Conservation (phyloP, 1,140 invertebrate genomes). For the Eupeodes corollae region DNA sequence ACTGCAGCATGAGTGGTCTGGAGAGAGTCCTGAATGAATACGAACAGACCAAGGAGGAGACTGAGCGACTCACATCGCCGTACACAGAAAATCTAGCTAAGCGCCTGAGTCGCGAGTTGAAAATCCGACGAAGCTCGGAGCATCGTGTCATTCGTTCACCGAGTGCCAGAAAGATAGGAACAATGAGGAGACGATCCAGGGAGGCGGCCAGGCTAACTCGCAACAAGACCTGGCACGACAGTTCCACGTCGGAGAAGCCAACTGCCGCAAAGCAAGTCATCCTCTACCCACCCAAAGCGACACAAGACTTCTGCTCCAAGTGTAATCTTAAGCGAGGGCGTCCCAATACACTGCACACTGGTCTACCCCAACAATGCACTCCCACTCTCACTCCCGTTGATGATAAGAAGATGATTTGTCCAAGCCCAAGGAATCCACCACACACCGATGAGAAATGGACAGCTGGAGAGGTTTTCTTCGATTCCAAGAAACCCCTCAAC, state of each 20-base stretch:
- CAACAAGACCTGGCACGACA: constrained; percentile 29
- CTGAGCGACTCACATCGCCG: constrained; percentile 45
- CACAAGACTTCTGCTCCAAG: background rate
- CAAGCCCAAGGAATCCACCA: background rate
- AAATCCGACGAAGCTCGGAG: constrained; percentile 54
- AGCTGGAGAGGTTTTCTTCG: constrained; percentile 7
- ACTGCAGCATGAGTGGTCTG: constrained; percentile 16
- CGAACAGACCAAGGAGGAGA: constrained; percentile 57
- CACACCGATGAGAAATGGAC: constrained; percentile 5
- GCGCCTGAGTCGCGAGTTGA: constrained; percentile 56
- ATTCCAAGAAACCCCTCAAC: background rate
- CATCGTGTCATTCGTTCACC: constrained; percentile 64
- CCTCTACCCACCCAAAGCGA: background rate
- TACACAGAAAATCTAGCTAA: constrained; percentile 57
- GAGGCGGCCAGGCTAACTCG: constrained; percentile 33
- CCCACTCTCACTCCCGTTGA: background rate
- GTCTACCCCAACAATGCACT: constrained; percentile 18
- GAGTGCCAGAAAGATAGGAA: constrained; percentile 67
- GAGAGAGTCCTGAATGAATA: constrained; percentile 54
- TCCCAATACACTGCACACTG: constrained; percentile 20
- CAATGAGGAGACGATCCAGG: constrained; percentile 52
- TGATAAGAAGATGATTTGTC: too few species aligned
- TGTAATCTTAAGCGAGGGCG: constrained; percentile 20
- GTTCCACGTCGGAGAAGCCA: background rate
- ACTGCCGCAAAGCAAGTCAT: background rate